These are phyloP conservation scores for Ammodytes marinus DNA, from an alignment of 2,113 vertebrate genomes.

Conservation along the genomic window DNA sequence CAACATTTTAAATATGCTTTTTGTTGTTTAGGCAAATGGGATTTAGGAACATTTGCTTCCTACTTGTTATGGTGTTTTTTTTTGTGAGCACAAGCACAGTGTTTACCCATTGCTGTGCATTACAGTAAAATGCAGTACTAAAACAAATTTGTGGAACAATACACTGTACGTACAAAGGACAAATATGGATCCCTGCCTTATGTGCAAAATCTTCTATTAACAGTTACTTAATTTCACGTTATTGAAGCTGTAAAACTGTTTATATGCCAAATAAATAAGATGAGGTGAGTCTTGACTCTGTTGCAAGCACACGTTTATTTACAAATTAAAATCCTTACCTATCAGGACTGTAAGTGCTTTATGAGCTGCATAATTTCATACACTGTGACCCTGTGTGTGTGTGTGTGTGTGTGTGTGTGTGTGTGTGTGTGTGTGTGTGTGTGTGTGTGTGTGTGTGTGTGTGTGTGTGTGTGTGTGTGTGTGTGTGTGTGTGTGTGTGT, in stretches of 20 bases:
- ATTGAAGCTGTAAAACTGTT: conserved; percentile 17
- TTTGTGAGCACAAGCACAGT: conserved; percentile 4
- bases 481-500: too few species aligned
- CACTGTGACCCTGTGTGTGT: conserved; percentile 37
- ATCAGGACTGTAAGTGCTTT: conserved; percentile 61
- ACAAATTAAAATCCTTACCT: conserved; percentile 54
- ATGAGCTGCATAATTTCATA: conserved; percentile 62
- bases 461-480: too few species aligned
- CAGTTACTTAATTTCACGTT: conserved; percentile 30
- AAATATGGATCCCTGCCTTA: conserved; percentile 41
- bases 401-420: conserved; percentile 20
- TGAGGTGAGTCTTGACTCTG: conserved; percentile 39
- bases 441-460: conserved; percentile 11
- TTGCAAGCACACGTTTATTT: conserved; percentile 57
- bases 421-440: conserved; percentile 16
- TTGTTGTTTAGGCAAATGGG: conserved; percentile 31
- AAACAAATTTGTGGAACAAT: conserved; percentile 55
- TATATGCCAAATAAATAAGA: conserved; percentile 37
- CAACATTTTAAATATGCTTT: conserved; percentile 20
- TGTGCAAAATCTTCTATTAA: conserved; percentile 27
- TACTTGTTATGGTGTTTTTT: conserved; percentile 33
- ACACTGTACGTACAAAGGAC: conserved; percentile 2
- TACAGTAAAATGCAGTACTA: conserved; percentile 10
- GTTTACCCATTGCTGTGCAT: conserved; percentile 41
- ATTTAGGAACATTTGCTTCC: conserved; percentile 57